Base-by-base conservation (phyloP, 2,797 vertebrate genomes). In the Synaphobranchus kaupii region DNA sequence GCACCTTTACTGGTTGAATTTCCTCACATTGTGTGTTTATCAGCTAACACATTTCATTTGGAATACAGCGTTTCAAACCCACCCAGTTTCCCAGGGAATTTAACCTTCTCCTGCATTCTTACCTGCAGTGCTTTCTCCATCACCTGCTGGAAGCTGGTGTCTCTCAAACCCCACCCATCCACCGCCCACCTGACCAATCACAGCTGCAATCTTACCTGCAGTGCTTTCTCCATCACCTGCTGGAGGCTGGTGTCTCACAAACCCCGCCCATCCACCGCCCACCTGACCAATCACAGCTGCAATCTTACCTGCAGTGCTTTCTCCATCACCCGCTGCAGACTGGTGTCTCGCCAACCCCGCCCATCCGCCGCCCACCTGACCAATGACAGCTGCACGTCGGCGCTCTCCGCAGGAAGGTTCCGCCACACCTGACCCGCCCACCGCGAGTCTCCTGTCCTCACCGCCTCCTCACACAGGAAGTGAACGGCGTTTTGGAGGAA, bases 81-180 rank as follows among this genome's bases (percentile, higher is more conserved):
- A 58, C 31, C 54, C 22, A 4, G 17, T 83, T 84, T 88, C 88
- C 91, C 82, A 68, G 68, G 25, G 76, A 7, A 8, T 28, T 83
- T 22, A 58, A 87, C 83, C 58, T 86, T 31, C 58, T 78, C 50
- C 47, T 87, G 56, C 12, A 0, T 28, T 90, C 93, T 92, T 92
- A 97, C 97, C 97, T 96, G 94, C 88, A 98, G 50, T 0, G 89
- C 93, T 50, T 89, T 91, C 56, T 90, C 85, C 4, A 98, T 89
- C 73, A 92, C 90, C 0, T 89, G 87, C 86, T 91, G 94, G 78
- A 94, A 48, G 71, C 47, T 86, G 2, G 15, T 90, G 73, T 0
- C 28, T 85, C 85, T 90, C 83, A 85, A 91, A 78, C 90, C 85
- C 78, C 10, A 90, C 90, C 89, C 90, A 0, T 95, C 87, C 0